These are phyloP conservation scores for Caenorhabditis japonica DNA, from an alignment of 2,888 invertebrate species.

Conservation along the genomic window DNA sequence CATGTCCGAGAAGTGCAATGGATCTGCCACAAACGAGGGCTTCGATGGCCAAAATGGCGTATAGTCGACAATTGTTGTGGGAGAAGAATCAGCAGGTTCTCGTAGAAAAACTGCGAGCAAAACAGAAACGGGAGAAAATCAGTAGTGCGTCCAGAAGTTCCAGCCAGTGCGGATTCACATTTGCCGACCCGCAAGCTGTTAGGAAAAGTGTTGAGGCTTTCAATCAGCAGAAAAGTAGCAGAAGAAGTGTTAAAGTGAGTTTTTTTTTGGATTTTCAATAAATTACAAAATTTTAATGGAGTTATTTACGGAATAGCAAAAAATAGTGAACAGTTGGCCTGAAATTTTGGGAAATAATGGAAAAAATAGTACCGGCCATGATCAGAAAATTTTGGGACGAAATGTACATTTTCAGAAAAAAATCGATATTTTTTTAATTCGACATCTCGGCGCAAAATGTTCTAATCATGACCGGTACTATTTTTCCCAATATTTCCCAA, in stretches of 20 bases:
- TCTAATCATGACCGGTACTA: too few species aligned
- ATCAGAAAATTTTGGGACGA: too few species aligned
- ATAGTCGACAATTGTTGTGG: slow-evolving; percentile 73
- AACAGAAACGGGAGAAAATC: slow-evolving; percentile 49
- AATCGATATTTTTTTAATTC: too few species aligned
- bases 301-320: too few species aligned
- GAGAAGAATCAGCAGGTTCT: slow-evolving; percentile 66
- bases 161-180: slow-evolving; percentile 55
- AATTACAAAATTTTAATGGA: background rate
- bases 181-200: slow-evolving; percentile 62
- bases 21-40: slow-evolving; percentile 71
- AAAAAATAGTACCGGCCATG: too few species aligned
- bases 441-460: too few species aligned
- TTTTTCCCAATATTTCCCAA: too few species aligned
- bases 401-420: too few species aligned
- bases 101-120: slow-evolving; percentile 67
- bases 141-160: slow-evolving; percentile 6
- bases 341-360: too few species aligned
- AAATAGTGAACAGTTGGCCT: too few species aligned
- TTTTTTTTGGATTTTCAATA: background rate
- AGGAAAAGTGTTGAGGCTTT: slow-evolving; percentile 53
- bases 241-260: slow-evolving; percentile 14
- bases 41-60: slow-evolving; percentile 77
- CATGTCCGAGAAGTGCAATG: slow-evolving; percentile 69
- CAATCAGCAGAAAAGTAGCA: slow-evolving; percentile 42